Evolutionary conservation across 2,113 vertebrate genomes (phyloP).

Genomic region (Semicossyphus pulcher): DNA sequence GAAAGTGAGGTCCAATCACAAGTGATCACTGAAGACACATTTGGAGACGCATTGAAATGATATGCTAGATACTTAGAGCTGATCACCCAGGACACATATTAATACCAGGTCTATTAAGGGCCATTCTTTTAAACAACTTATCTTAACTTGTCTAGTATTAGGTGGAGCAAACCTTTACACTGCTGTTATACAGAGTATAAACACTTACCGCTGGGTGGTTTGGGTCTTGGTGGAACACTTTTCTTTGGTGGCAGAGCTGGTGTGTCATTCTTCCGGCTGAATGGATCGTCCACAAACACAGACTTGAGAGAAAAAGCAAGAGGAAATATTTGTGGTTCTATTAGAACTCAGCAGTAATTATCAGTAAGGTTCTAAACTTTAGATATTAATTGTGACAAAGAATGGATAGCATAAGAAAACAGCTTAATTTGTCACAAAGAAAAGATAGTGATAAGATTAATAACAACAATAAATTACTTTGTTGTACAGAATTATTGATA

Average conservation of each 20-base stretch:
- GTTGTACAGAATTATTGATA: not conserved
- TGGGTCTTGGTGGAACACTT: conserved; percentile 92
- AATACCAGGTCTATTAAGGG: too few relatives aligned
- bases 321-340: not conserved
- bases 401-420: too few relatives aligned
- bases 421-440: not conserved
- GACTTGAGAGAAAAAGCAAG: conserved; percentile 75
- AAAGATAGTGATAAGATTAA: not conserved
- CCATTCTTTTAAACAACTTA: too few relatives aligned
- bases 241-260: conserved; percentile 97
- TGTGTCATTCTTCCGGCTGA: conserved; percentile 92
- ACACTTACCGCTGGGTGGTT: conserved; percentile 94
- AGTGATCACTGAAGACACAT: too few relatives aligned
- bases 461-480: not conserved
- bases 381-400: too few relatives aligned
- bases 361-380: not conserved
- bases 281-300: conserved; percentile 92
- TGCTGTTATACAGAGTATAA: too few relatives aligned
- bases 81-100: too few relatives aligned
- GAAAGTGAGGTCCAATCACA: too few relatives aligned
- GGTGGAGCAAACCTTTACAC: too few relatives aligned
- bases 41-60: too few relatives aligned
- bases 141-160: too few relatives aligned
- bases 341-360: not conserved
- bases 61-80: too few relatives aligned